These are phyloP conservation scores for Falcunculus frontatus DNA, from an alignment of 2,113 vertebrate species.

Conservation along the genomic window DNA sequence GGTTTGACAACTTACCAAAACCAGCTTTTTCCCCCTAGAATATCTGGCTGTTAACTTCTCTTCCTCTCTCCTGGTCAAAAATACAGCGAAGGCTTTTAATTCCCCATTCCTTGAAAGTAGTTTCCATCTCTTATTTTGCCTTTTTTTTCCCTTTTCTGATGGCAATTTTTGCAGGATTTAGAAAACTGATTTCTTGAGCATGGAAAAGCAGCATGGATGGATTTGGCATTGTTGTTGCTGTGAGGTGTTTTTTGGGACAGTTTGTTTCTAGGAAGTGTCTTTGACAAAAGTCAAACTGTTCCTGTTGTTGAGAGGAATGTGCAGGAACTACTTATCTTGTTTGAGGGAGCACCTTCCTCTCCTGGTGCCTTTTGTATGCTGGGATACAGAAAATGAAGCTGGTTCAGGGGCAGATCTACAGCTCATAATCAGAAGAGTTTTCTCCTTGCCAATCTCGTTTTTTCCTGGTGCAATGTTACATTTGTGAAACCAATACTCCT, in stretches of 20 bases:
- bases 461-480: not conserved
- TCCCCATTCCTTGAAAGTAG: not conserved
- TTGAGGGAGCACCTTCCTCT: not conserved
- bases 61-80: not conserved
- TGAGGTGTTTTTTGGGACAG: not conserved
- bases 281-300: not conserved
- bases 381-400: not conserved
- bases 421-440: not conserved
- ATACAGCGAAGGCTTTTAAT: not conserved
- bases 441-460: not conserved
- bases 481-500: not conserved
- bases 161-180: not conserved
- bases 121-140: not conserved
- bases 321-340: not conserved
- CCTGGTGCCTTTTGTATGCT: not conserved
- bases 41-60: not conserved
- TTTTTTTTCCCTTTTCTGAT: too few relatives aligned
- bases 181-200: not conserved
- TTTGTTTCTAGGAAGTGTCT: not conserved
- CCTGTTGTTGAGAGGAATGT: not conserved
- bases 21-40: fast-evolving
- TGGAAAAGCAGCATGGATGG: not conserved
- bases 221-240: not conserved
- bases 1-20: not conserved
- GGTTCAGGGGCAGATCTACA: not conserved